Evolutionary conservation across 1,140 invertebrate species (phyloP).

Genomic region (Drosophila novamexicana): DNA sequence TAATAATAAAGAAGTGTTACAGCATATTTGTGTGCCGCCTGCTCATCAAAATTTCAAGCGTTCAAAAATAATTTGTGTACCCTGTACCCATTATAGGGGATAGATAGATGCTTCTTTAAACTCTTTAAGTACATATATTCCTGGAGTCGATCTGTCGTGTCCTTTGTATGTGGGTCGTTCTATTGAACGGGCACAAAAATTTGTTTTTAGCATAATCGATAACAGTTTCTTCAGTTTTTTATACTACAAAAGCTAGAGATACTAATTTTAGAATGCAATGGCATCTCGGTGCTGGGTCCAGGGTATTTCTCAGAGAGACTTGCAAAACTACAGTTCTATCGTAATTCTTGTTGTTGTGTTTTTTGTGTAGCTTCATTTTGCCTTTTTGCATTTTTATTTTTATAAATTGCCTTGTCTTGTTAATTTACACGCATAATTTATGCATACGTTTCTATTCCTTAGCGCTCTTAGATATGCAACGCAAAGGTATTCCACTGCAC

Average conservation of each 20-base stretch:
- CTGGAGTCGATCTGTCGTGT: too few species aligned
- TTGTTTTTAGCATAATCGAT: too few species aligned
- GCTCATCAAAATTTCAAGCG: conserved; percentile 72
- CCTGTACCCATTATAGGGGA: background rate
- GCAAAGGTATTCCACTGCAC: background rate
- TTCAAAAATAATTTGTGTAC: conserved; percentile 39
- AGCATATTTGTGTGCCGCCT: conserved; percentile 11
- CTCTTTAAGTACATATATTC: too few species aligned
- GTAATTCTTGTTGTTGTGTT: background rate
- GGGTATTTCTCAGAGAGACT: background rate
- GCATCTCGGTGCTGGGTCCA: background rate
- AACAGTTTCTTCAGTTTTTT: too few species aligned
- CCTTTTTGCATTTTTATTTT: conserved; percentile 63
- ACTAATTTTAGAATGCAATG: too few species aligned
- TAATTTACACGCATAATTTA: conserved; percentile 82
- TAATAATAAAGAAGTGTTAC: conserved; percentile 62
- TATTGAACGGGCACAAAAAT: too few species aligned
- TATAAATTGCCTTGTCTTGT: conserved; percentile 74
- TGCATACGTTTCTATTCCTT: conserved; percentile 80
- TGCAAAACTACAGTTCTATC: background rate
- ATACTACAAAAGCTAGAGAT: too few species aligned
- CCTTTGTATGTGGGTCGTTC: too few species aligned
- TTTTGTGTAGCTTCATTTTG: conserved; percentile 7
- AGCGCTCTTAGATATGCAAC: conserved; percentile 55
- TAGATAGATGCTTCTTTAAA: too few species aligned